Percentiles rank a stretch among this genome's conserved stretches.
These are phyloP conservation scores for Mechanitis messenoides DNA, from an alignment of 2,888 invertebrate species.

Conservation along the genomic window DNA sequence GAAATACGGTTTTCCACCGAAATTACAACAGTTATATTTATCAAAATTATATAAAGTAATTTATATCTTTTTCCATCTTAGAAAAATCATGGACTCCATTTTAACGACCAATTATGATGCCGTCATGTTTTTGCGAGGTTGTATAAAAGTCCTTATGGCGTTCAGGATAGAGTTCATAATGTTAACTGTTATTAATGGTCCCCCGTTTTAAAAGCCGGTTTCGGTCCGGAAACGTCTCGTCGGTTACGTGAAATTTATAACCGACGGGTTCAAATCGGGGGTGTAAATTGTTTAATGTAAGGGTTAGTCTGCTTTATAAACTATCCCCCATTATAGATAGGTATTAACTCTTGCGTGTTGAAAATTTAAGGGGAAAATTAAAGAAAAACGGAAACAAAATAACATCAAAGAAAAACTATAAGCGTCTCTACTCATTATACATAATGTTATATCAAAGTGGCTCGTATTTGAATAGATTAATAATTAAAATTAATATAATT, in stretches of 20 bases:
- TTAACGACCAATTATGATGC: constrained; percentile 35
- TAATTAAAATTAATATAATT: no score
- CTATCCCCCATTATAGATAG: constrained; percentile 24
- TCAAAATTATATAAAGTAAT: constrained; percentile 19
- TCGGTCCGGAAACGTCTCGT: constrained; percentile 64
- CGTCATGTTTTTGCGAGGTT: constrained; percentile 29
- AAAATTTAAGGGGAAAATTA: constrained; percentile 3
- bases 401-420: no score
- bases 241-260: constrained; percentile 64
- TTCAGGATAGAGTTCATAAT: constrained; percentile 22
- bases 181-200: constrained; percentile 29
- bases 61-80: constrained; percentile 23
- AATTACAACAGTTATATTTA: constrained; percentile 12
- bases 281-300: constrained; percentile 60
- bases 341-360: constrained; percentile 19
- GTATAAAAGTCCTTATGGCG: constrained; percentile 18
- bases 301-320: constrained; percentile 37
- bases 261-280: constrained; percentile 49
- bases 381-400: not conserved
- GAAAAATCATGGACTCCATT: constrained; percentile 26
- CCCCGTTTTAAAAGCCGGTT: constrained; percentile 58
- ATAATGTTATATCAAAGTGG: no score
- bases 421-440: no score
- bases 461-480: no score
- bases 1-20: constrained; percentile 14